These are phyloP conservation scores for Trichopoda pennipes DNA, from an alignment of 2,888 invertebrate genomes.

Conservation along the genomic window DNA sequence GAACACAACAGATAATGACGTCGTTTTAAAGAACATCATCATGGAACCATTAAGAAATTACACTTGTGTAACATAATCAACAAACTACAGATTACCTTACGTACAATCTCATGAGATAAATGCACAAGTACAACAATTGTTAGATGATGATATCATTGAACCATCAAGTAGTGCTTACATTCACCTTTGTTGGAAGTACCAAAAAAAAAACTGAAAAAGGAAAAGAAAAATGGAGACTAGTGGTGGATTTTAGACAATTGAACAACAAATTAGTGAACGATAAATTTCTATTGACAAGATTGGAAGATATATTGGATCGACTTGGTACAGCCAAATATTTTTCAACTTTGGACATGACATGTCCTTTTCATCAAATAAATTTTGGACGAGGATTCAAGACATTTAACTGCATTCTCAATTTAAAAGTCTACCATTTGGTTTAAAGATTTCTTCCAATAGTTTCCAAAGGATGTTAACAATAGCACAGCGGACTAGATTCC, in stretches of 20 bases:
- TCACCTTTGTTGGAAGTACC: not conserved
- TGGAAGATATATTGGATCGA: not conserved
- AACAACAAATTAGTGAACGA: not conserved
- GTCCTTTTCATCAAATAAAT: too few species aligned
- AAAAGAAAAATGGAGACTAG: constrained; percentile 3
- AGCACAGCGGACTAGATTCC: not conserved
- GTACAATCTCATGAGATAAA: too few species aligned
- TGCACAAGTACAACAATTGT: too few species aligned
- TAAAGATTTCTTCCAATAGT: too few species aligned
- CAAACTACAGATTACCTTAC: too few species aligned
- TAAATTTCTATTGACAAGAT: not conserved
- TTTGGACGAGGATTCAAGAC: constrained; percentile 2
- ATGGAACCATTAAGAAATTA: too few species aligned
- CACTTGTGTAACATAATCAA: too few species aligned
- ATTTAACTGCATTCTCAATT: constrained; percentile 6
- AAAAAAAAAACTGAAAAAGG: not conserved
- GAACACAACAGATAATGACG: not conserved
- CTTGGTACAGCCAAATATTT: constrained; percentile 6
- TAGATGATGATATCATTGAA: too few species aligned
- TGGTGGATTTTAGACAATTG: not conserved
- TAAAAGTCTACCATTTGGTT: not conserved
- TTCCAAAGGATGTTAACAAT: not conserved
- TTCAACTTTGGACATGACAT: constrained; percentile 2
- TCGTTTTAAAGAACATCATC: not conserved
- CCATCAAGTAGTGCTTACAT: not conserved